These are phyloP conservation scores for Choristoneura fumiferana DNA, from an alignment of 1,140 invertebrate genomes.

Conservation along the genomic window DNA sequence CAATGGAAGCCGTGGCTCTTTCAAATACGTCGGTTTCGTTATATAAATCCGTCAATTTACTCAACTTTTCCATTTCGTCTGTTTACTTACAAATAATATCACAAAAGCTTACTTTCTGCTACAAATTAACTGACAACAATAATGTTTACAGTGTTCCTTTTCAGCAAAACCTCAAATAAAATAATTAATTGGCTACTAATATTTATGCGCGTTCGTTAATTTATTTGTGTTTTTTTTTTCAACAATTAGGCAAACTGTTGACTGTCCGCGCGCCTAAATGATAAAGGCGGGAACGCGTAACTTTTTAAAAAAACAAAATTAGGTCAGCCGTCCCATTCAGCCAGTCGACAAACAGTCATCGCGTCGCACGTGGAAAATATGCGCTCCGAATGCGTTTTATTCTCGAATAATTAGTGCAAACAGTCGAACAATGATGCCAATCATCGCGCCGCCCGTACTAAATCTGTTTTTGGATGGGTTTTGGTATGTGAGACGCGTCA, in stretches of 20 bases:
- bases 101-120: slow-evolving; percentile 18
- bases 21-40: slow-evolving; percentile 49
- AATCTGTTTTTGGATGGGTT: slow-evolving; percentile 77
- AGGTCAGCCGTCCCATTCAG: slow-evolving; percentile 40
- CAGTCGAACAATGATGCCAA: slow-evolving; percentile 69
- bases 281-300: slow-evolving; percentile 31
- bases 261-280: slow-evolving; percentile 20
- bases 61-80: slow-evolving; percentile 22
- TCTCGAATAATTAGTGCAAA: slow-evolving; percentile 56
- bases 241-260: slow-evolving; percentile 26
- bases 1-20: slow-evolving; percentile 38
- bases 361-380: slow-evolving; percentile 12
- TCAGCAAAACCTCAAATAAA: slow-evolving; percentile 1
- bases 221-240: slow-evolving; percentile 24
- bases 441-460: slow-evolving; percentile 62
- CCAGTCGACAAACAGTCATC: slow-evolving; percentile 31
- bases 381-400: slow-evolving; percentile 24
- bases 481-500: slow-evolving; percentile 74
- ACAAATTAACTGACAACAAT: slow-evolving; percentile 19
- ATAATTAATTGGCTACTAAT: slow-evolving; percentile 14
- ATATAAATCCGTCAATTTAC: slow-evolving; percentile 30
- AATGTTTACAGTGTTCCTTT: slow-evolving; percentile 14
- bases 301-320: slow-evolving; percentile 41
- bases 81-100: slow-evolving; percentile 5
- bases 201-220: neutral